phyloP scores from a whole-genome alignment of 2,888 invertebrate species.

The Drosophila prolongata region DNA sequence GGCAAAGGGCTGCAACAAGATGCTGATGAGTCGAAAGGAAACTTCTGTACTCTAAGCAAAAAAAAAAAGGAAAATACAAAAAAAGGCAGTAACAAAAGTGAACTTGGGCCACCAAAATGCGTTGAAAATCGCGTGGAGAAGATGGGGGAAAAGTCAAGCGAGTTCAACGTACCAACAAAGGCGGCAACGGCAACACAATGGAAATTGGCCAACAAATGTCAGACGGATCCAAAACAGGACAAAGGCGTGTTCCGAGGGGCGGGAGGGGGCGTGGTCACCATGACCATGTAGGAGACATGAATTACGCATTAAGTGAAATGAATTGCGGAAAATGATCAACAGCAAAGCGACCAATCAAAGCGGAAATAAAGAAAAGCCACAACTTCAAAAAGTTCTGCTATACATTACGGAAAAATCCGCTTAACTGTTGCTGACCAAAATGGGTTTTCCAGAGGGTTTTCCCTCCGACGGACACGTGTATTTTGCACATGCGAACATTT shows the following conservation, averaged over 20 bases:
- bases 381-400: slow-evolving; percentile 25
- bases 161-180: slow-evolving; percentile 43
- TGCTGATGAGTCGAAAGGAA: slow-evolving; percentile 28
- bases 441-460: slow-evolving; percentile 12
- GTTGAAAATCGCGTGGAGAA: slow-evolving; percentile 30
- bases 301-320: slow-evolving; percentile 72
- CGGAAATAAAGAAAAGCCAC: slow-evolving; percentile 2
- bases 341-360: slow-evolving; percentile 23
- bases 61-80: neutral
- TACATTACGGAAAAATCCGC: slow-evolving; percentile 37
- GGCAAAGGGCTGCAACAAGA: slow-evolving; percentile 24
- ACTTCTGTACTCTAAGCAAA: slow-evolving; percentile 20
- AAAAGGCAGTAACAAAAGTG: slow-evolving; percentile 28
- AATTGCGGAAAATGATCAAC: slow-evolving; percentile 51
- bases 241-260: slow-evolving; percentile 29
- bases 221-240: slow-evolving; percentile 46
- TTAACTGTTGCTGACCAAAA: slow-evolving; percentile 48
- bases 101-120: slow-evolving; percentile 54
- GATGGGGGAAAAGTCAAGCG: slow-evolving; percentile 23
- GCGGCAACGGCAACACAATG: slow-evolving; percentile 23
- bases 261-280: slow-evolving; percentile 50
- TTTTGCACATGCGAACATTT: slow-evolving; percentile 11
- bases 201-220: slow-evolving; percentile 48
- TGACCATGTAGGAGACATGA: slow-evolving; percentile 38
- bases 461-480: slow-evolving; percentile 20